Conservation (phyloP, 2,888 invertebrate species). For the Tridacna crocea region DNA sequence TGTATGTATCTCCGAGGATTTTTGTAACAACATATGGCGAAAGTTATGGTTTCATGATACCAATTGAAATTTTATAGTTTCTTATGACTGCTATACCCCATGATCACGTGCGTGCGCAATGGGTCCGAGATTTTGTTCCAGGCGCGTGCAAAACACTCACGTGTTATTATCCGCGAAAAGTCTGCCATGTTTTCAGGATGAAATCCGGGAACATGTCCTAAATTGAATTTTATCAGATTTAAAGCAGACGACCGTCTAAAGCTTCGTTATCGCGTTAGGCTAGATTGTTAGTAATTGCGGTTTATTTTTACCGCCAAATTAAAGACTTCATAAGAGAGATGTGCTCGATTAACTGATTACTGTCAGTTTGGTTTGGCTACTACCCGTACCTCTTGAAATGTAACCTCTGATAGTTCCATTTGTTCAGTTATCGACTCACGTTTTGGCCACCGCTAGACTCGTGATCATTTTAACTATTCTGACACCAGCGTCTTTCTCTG, state of each 20-base stretch:
- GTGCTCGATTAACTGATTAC: slow-evolving; percentile 16
- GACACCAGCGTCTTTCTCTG: background rate
- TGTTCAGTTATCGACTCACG: background rate
- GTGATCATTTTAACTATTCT: background rate
- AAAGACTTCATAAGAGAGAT: background rate
- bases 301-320: slow-evolving; percentile 29
- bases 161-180: slow-evolving; percentile 40
- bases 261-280: slow-evolving; percentile 7
- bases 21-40: slow-evolving; percentile 27
- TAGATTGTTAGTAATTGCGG: slow-evolving; percentile 19
- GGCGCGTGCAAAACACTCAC: slow-evolving; percentile 24
- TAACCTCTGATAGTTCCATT: background rate
- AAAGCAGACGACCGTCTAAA: slow-evolving; percentile 1
- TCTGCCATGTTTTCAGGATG: slow-evolving; percentile 32
- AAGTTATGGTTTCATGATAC: slow-evolving; percentile 17
- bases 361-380: slow-evolving; percentile 17
- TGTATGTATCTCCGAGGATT: background rate
- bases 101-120: slow-evolving; percentile 13
- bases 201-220: slow-evolving; percentile 4
- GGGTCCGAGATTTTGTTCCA: slow-evolving; percentile 27
- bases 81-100: slow-evolving; percentile 25
- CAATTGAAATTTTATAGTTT: slow-evolving; percentile 25
- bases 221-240: slow-evolving; percentile 33
- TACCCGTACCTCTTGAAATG: background rate
- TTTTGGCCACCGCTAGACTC: background rate